Percentiles rank a stretch among this genome's conserved stretches.
phyloP scores from a whole-genome alignment of 1,140 invertebrate species.

The Latrodectus geometricus region DNA sequence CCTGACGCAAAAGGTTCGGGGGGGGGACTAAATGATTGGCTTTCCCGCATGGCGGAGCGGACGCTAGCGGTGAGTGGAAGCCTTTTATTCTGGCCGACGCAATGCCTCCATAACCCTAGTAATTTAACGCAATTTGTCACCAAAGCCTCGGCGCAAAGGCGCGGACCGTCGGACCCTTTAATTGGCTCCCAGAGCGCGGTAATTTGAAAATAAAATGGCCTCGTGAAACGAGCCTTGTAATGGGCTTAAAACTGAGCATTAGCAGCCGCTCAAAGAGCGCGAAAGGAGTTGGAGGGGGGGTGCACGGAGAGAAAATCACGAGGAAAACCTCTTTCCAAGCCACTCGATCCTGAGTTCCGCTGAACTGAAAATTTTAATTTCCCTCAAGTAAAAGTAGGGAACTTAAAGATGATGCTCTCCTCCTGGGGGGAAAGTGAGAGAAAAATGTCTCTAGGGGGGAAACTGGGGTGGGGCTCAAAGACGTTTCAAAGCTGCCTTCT shows the following conservation, averaged over 20 bases:
- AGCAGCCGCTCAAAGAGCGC: conserved; percentile 58
- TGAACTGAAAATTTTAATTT: conserved; percentile 59
- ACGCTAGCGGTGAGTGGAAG: conserved; percentile 51
- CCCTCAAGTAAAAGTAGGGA: conserved; percentile 54
- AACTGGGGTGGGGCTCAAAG: neutral
- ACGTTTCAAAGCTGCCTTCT: conserved; percentile 11
- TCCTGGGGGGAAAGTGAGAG: conserved; percentile 15
- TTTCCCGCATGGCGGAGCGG: conserved; percentile 54
- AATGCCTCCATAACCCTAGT: conserved; percentile 57
- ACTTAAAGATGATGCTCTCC: conserved; percentile 51
- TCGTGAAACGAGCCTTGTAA: conserved; percentile 62
- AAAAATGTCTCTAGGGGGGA: neutral
- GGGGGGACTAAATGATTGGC: conserved; percentile 60
- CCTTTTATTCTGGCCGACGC: conserved; percentile 56
- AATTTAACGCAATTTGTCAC: conserved; percentile 59
- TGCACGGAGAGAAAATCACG: conserved; percentile 1
- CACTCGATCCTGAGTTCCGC: conserved; percentile 44
- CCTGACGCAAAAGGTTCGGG: conserved; percentile 42
- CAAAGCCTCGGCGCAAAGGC: conserved; percentile 52
- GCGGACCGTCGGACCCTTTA: conserved; percentile 59
- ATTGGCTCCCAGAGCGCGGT: conserved; percentile 60
- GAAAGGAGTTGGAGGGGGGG: conserved; percentile 36
- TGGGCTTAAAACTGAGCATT: conserved; percentile 63
- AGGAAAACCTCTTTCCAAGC: conserved; percentile 27
- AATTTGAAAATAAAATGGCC: conserved; percentile 63